Conservation (phyloP, 2,797 vertebrate genomes). For the Orientallactaga sibirica region DNA sequence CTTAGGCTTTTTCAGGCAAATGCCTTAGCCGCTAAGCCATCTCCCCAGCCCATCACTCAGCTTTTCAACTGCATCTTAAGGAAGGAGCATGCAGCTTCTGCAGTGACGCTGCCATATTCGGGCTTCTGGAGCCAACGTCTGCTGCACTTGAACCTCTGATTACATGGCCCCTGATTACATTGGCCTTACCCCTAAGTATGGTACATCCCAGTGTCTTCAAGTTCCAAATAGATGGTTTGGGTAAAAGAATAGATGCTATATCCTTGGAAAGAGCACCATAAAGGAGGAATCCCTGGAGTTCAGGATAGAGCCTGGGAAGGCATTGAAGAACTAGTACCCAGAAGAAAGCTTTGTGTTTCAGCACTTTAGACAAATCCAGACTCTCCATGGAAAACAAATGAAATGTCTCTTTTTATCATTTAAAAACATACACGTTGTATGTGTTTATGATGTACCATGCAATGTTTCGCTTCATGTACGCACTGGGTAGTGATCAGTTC, state of each 20-base stretch:
- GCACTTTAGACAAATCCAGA: background rate
- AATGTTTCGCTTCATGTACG: background rate
- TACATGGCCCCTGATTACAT: no score
- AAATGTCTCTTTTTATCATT: background rate
- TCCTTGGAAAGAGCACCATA: rapidly evolving
- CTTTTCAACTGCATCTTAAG: background rate
- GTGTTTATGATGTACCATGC: background rate
- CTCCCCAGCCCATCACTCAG: background rate
- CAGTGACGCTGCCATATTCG: background rate
- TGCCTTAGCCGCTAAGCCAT: no score
- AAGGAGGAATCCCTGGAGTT: rapidly evolving
- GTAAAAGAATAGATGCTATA: no score
- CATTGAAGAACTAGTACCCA: rapidly evolving
- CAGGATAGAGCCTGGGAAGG: background rate
- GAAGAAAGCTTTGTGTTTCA: background rate
- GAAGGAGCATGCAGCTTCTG: background rate
- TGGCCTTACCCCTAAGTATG: background rate
- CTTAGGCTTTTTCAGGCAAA: no score
- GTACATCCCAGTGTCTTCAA: background rate
- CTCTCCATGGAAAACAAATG: background rate
- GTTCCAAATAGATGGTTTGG: no score
- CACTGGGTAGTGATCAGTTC: background rate
- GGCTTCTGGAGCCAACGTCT: no score
- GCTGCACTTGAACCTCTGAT: background rate
- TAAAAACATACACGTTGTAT: background rate